Conservation (phyloP, 2,797 vertebrate species). For the Phalanger gymnotis region DNA sequence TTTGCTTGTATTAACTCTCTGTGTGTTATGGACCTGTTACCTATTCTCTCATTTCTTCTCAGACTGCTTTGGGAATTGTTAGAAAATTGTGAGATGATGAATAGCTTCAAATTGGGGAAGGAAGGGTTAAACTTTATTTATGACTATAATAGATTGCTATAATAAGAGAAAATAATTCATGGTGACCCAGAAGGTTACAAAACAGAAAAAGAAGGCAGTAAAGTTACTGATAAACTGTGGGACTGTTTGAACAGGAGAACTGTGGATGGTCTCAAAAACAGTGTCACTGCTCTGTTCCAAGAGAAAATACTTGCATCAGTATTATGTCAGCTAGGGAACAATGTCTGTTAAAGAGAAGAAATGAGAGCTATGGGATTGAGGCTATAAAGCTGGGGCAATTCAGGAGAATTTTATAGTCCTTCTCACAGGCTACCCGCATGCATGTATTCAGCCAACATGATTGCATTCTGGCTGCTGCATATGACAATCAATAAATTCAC, state of each 20-base stretch:
- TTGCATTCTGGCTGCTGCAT: background rate
- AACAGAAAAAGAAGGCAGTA: background rate
- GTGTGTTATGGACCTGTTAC: background rate
- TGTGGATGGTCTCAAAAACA: background rate
- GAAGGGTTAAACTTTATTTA: background rate
- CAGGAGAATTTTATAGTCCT: background rate
- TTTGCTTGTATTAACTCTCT: background rate
- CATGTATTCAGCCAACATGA: no score
- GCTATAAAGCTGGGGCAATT: background rate
- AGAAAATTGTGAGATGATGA: background rate
- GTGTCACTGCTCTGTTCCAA: background rate
- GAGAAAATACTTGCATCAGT: background rate
- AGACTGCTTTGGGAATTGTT: background rate
- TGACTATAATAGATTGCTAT: background rate
- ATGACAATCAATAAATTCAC: background rate
- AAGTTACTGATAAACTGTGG: background rate
- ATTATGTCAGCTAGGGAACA: background rate
- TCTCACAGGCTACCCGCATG: background rate
- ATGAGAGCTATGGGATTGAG: background rate
- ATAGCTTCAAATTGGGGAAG: background rate
- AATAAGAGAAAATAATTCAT: background rate
- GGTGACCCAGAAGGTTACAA: background rate
- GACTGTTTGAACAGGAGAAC: background rate
- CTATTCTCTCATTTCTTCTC: background rate
- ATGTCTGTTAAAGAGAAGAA: background rate